Evolutionary conservation across 2,888 invertebrate species (phyloP).

Genomic region (Tiliacea aurago): DNA sequence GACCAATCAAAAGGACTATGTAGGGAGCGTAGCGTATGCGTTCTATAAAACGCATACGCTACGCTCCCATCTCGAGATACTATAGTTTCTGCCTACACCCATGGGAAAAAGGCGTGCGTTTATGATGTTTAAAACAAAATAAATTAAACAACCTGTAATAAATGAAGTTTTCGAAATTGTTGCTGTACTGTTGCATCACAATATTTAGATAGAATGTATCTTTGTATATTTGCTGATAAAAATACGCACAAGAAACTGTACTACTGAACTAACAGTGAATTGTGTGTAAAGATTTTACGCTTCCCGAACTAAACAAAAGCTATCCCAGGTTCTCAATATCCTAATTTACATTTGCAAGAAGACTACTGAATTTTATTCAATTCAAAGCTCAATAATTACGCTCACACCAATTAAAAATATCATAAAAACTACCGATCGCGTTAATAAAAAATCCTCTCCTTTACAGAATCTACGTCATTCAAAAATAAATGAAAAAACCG

Average conservation of each 20-base stretch:
- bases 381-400: conserved; percentile 2
- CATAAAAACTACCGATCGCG: conserved; percentile 25
- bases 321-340: neutral
- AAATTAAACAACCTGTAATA: neutral
- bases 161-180: neutral
- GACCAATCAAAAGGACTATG: neutral
- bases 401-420: conserved; percentile 12
- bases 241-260: neutral
- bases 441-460: conserved; percentile 40
- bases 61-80: no score
- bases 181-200: neutral
- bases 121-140: neutral
- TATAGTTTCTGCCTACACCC: neutral
- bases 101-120: neutral
- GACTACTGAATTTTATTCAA: neutral
- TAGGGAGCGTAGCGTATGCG: neutral
- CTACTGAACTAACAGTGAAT: neutral
- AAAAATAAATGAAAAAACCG: conserved; percentile 14
- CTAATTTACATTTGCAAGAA: neutral
- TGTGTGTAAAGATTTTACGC: neutral
- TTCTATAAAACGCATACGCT: no score
- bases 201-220: neutral
- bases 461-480: conserved; percentile 9
- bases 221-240: neutral
- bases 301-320: neutral